A percentile compares a stretch with the other conserved stretches of the same genome.
These are phyloP conservation scores for Drosophila azteca DNA, from an alignment of 1,140 invertebrate genomes.

Conservation along the genomic window DNA sequence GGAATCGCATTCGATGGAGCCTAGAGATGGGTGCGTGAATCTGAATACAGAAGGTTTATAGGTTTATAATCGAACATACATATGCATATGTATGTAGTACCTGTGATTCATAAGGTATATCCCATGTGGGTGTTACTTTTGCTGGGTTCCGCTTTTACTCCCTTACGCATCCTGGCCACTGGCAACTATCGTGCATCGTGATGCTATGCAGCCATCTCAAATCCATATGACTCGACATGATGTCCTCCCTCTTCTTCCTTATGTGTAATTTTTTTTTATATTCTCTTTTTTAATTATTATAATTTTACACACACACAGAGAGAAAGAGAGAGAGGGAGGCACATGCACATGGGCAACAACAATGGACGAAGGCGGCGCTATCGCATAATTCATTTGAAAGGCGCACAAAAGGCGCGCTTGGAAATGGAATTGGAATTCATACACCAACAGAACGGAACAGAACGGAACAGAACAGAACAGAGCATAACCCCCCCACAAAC, in stretches of 20 bases:
- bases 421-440: constrained; percentile 70
- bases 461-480: not conserved
- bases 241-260: too few relatives aligned
- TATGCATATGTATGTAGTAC: not conserved
- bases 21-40: constrained; percentile 43
- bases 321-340: not conserved
- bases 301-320: constrained; percentile 54
- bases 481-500: constrained; percentile 5
- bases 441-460: constrained; percentile 7
- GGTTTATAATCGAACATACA: too few relatives aligned
- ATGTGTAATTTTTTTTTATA: constrained; percentile 2
- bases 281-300: constrained; percentile 72
- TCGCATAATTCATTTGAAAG: constrained; percentile 76
- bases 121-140: too few relatives aligned
- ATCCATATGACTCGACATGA: constrained; percentile 14
- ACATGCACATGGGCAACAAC: constrained; percentile 41
- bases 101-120: too few relatives aligned
- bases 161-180: too few relatives aligned
- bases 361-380: constrained; percentile 72
- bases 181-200: too few relatives aligned
- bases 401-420: constrained; percentile 76
- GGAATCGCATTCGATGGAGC: not conserved
- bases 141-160: too few relatives aligned
- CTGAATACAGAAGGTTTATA: not conserved
- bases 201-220: not conserved